Conservation (phyloP, 2,888 invertebrate genomes). For the Heliconius erato region DNA sequence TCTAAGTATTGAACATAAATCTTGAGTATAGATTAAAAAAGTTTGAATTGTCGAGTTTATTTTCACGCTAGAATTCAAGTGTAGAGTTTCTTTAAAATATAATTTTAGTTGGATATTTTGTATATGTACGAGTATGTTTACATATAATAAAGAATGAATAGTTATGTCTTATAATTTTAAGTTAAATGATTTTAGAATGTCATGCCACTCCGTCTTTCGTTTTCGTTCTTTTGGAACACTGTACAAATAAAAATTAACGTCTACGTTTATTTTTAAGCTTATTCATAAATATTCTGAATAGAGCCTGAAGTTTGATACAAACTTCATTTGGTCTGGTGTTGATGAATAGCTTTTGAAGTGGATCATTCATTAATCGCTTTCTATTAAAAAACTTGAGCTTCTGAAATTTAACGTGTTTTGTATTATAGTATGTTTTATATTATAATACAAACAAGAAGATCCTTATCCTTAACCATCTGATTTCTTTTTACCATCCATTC, state of each 20-base stretch:
- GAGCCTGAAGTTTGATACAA: conserved; percentile 13
- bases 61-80: background rate
- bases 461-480: no score
- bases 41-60: background rate
- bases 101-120: background rate
- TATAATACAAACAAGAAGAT: no score
- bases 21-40: conserved; percentile 20
- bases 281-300: background rate
- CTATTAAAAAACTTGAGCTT: conserved; percentile 8
- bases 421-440: background rate
- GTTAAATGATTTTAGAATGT: background rate
- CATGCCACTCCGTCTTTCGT: background rate
- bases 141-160: no score
- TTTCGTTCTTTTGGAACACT: background rate
- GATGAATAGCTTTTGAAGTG: conserved; percentile 19
- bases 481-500: no score
- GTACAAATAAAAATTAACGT: background rate
- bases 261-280: background rate
- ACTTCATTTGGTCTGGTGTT: conserved; percentile 14
- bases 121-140: background rate
- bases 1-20: conserved; percentile 22
- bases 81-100: background rate
- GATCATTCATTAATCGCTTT: conserved; percentile 25
- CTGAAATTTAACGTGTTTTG: background rate
- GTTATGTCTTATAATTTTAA: no score